Evolutionary conservation across 2,113 vertebrate species (phyloP).

Genomic region (Maccullochella peelii): DNA sequence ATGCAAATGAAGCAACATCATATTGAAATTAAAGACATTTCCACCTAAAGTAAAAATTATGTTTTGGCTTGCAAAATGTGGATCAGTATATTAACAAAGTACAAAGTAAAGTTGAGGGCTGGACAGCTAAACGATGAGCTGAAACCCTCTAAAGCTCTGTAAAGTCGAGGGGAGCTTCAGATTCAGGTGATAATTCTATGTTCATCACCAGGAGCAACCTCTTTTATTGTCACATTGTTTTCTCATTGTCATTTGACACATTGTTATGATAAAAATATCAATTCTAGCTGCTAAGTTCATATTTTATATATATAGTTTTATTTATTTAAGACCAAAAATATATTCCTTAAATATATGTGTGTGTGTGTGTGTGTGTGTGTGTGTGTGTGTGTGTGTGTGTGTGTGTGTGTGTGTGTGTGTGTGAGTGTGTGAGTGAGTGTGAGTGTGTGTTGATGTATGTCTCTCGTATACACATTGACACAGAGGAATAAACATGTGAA

Average conservation of each 20-base stretch:
- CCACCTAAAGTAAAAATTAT: too few relatives aligned
- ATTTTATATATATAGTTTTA: neutral
- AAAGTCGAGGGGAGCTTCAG: neutral
- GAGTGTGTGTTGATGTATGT: slow-evolving; percentile 18
- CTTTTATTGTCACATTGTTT: neutral
- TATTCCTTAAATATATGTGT: neutral
- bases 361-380: slow-evolving; percentile 12
- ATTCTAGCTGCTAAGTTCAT: neutral
- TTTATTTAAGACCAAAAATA: neutral
- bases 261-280: neutral
- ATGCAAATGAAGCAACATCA: too few relatives aligned
- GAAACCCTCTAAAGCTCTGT: neutral
- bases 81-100: too few relatives aligned
- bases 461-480: neutral
- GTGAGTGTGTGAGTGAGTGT: slow-evolving; percentile 44
- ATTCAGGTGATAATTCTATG: neutral
- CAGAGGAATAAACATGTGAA: neutral
- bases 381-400: slow-evolving; percentile 20
- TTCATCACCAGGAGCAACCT: neutral
- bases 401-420: slow-evolving; percentile 43
- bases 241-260: too few relatives aligned
- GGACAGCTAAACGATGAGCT: neutral
- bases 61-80: too few relatives aligned
- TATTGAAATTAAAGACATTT: too few relatives aligned
- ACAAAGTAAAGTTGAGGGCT: too few relatives aligned